Evolutionary conservation across 2,888 invertebrate species (phyloP), one percentile per base, ranked within the genome.

Genomic region (Amorpha juglandis): DNA sequence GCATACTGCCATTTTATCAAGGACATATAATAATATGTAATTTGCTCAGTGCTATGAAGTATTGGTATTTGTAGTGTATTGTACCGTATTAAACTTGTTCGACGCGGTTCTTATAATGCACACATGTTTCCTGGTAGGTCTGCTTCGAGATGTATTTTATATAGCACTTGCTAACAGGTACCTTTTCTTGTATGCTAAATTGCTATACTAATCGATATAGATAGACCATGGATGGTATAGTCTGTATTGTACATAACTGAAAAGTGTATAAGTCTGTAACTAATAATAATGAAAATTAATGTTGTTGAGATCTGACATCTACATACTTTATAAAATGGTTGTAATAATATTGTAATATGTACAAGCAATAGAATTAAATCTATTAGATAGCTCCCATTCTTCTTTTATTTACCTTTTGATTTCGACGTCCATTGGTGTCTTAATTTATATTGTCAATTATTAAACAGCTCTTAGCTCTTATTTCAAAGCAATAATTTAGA

Each of bases 271-370:
- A 80, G 73, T 80, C 70, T 82, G 80, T 78, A 76, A 75, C 67
- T 71, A 72, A 74, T 74, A 71, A 77, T 76, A 78, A 76, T 74
- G 78, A 79, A 81, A 58, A 21, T 58, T 78, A 77, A 84, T 88
- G 84, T 88, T 88, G 70, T 86, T 75, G 80, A 82, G 74, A 83
- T 82, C 79, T 78, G 80, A 84, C 82, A 86, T 81, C 84, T 81
- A 76, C 79, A 79, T 75, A 74, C 19, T 58, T 78, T 79, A 67
- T 69, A 53, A 72, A 72, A 67, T 79, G 89, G 88, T 88, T 89
- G 88, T 90, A 87, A 84, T 79, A 76, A 82, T 82, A 81, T 79
- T 75, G 78, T 72, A 69, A 63, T 68, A 74, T 71, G 78, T 78
- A 82, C 78, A 86, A 89, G 88, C 86, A 88, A 88, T 89, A 86